Evolutionary conservation across 2,113 vertebrate genomes (phyloP).

Genomic region (Embiotoca jacksoni): DNA sequence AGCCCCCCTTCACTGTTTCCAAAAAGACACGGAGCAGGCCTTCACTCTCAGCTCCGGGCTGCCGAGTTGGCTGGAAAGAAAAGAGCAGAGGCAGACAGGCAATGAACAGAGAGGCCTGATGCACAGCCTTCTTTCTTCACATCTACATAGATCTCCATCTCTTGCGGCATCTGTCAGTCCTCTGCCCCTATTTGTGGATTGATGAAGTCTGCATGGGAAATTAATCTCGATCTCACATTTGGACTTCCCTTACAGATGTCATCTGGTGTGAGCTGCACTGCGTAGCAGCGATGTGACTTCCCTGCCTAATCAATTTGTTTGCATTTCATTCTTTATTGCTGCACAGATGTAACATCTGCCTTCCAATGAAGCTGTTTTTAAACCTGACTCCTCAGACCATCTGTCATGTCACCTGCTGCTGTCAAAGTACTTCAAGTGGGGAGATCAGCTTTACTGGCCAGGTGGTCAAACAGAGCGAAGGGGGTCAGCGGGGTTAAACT

Average conservation of each 20-base stretch:
- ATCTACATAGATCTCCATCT: constrained; percentile 26
- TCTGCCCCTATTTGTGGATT: constrained; percentile 15
- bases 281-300: constrained; percentile 6
- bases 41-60: constrained; percentile 52
- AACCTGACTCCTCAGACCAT: constrained; percentile 70
- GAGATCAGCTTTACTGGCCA: constrained; percentile 69
- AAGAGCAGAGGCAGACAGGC: constrained; percentile 8
- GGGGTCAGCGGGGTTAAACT: constrained; percentile 69
- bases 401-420: constrained; percentile 77
- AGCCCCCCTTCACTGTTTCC: constrained; percentile 55
- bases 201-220: constrained; percentile 16
- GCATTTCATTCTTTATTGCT: constrained; percentile 42
- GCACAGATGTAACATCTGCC: constrained; percentile 64
- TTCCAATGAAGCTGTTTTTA: constrained; percentile 60
- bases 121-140: constrained; percentile 47
- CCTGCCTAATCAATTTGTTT: constrained; percentile 58
- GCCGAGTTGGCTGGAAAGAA: constrained; percentile 58
- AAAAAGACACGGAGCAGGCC: constrained; percentile 58
- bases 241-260: constrained; percentile 15
- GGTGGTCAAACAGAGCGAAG: constrained; percentile 71
- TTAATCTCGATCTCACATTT: constrained; percentile 17
- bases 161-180: constrained; percentile 19
- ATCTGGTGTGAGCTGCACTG: neutral
- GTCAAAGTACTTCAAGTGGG: constrained; percentile 45
- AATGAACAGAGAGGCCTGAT: constrained; percentile 22